Base-by-base conservation (phyloP, 1,140 invertebrate genomes). In the Brachionus rubens region DNA sequence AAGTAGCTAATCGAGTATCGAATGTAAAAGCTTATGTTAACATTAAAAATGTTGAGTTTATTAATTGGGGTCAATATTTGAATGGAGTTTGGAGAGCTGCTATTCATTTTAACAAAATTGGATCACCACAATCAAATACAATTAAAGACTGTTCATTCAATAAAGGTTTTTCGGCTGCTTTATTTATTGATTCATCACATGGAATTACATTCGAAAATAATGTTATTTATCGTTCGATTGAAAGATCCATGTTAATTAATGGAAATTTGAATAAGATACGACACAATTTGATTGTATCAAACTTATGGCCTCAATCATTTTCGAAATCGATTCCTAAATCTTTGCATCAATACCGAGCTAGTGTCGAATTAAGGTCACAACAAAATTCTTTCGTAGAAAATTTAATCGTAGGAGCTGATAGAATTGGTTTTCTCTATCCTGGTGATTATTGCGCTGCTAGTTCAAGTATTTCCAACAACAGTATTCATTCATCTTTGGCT, bases 391-490 rank as follows among this genome's bases (percentile, higher is more conserved):
- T 84, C 30, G 40, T 43, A 7, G 56, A 80, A 43, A 83, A 83
- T 67, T 76, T 76, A 7, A 80, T 81, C 16, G 79, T 79, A 26
- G 82, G 80, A 10, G 76, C 78, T 3, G 79, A 84, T 56, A 76
- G 82, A 9, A 47, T 76, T 3, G 80, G 78, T 5, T 81, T 78
- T 52, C 77, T 77, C 40, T 48, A 80, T 9, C 16, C 48, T 9
- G 70, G 70, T 30, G 2, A 33, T 52, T 1, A 14, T 19, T 67
- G 46, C 26, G n/a, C 7, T n/a, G 26, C 67, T 70, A 30, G 26
- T 14, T 40, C 10, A n/a, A 30, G 62, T 14, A 47, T 78, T 19
- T 47, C 46, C 1, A 62, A 75, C 7, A 83, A 82, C 59, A 67
- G 77, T 24, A 80, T 77, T 40, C 54, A 78, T 28, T 30, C 65